These are phyloP conservation scores for Orchesella flavescens DNA, from an alignment of 2,888 invertebrate species.

Conservation along the genomic window DNA sequence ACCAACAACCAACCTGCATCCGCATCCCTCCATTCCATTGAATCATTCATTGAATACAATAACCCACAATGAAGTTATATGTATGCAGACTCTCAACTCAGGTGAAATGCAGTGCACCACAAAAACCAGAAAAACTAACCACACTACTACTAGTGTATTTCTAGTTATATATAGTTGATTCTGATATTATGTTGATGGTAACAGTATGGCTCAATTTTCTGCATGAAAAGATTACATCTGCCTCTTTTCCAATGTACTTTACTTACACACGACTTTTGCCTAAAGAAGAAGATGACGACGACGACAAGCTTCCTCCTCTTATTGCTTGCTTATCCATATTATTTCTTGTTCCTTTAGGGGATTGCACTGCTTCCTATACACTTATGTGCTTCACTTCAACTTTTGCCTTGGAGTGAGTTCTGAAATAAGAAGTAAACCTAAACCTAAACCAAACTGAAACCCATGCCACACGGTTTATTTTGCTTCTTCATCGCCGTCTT, in stretches of 20 bases:
- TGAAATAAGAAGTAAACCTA: neutral
- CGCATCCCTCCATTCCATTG: too few relatives aligned
- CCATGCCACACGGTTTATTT: too few relatives aligned
- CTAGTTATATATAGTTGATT: too few relatives aligned
- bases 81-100: neutral
- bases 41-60: too few relatives aligned
- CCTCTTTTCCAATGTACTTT: slow-evolving; percentile 32
- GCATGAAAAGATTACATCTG: slow-evolving; percentile 47
- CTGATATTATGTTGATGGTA: neutral
- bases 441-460: too few relatives aligned
- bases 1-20: too few relatives aligned
- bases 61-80: too few relatives aligned
- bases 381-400: slow-evolving; percentile 26
- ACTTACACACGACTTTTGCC: neutral
- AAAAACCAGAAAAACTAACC: slow-evolving; percentile 12
- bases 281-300: neutral
- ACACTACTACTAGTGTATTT: neutral
- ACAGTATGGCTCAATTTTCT: slow-evolving; percentile 44
- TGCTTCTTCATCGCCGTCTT: neutral
- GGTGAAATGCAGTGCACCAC: slow-evolving; percentile 22
- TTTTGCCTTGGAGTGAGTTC: slow-evolving; percentile 17
- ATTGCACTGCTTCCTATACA: slow-evolving; percentile 1
- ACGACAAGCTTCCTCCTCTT: neutral
- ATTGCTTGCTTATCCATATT: slow-evolving; percentile 1
- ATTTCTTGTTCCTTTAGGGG: slow-evolving; percentile 1